Evolutionary conservation across 2,797 vertebrate genomes (phyloP).

Genomic region (Epinephelus awoara): DNA sequence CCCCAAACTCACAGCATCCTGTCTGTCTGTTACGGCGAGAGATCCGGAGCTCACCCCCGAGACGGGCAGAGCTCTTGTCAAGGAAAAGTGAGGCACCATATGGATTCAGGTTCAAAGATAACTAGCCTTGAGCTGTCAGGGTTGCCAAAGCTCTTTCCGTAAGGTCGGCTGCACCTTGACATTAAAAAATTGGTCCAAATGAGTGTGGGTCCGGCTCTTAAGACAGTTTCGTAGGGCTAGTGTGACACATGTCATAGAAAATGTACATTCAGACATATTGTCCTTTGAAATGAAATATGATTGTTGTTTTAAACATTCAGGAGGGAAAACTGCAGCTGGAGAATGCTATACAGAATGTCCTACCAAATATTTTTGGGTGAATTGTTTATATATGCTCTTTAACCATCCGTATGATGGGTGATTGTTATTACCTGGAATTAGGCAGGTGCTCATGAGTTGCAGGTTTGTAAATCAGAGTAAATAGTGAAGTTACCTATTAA

Average conservation of each 20-base stretch:
- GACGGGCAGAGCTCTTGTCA: conserved; percentile 48
- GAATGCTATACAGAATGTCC: background rate
- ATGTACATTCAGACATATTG: background rate
- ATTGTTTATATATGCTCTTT: conserved; percentile 35
- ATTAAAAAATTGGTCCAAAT: conserved; percentile 21
- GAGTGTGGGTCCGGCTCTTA: background rate
- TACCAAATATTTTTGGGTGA: background rate
- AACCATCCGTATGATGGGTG: conserved; percentile 44
- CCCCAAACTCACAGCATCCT: conserved; percentile 18
- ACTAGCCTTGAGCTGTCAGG: conserved; percentile 60
- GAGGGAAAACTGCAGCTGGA: background rate
- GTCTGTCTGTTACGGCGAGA: conserved; percentile 10
- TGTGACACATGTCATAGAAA: conserved; percentile 1
- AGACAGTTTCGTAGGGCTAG: background rate
- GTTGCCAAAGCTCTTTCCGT: conserved; percentile 4
- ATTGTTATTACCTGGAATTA: conserved; percentile 68
- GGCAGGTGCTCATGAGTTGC: conserved; percentile 59
- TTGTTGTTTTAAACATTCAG: conserved; percentile 1
- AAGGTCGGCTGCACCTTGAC: conserved; percentile 33
- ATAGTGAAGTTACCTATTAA: conserved; percentile 68
- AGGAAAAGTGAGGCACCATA: conserved; percentile 19
- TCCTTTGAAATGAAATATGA: conserved; percentile 19
- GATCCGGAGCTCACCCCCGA: conserved; percentile 37
- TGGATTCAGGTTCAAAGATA: conserved; percentile 58
- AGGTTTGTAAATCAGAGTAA: conserved; percentile 71